These are phyloP conservation scores for Heteronetta atricapilla DNA, from an alignment of 2,113 vertebrate species.

Conservation along the genomic window DNA sequence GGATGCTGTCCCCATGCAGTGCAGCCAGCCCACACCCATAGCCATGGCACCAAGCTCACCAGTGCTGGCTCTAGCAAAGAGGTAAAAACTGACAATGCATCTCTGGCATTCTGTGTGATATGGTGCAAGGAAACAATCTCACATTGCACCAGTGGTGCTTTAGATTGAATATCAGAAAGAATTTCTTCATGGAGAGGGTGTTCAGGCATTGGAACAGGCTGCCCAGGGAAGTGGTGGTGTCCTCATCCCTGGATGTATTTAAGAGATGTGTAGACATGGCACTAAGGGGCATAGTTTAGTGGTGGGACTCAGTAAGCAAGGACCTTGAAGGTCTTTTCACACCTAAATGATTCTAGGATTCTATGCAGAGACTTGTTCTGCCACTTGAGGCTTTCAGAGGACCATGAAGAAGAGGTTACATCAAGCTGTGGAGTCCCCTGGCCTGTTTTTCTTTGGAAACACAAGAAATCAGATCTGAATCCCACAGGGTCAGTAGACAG, in stretches of 20 bases:
- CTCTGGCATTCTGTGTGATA: background rate
- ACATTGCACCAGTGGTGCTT: too few species aligned
- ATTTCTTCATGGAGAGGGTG: too few species aligned
- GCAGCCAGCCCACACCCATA: background rate
- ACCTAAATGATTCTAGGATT: too few species aligned
- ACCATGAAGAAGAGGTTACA: background rate
- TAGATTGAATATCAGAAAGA: too few species aligned
- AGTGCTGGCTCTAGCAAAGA: background rate
- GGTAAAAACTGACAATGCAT: accelerated
- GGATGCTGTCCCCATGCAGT: background rate
- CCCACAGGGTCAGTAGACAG: background rate
- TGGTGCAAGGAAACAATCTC: too few species aligned
- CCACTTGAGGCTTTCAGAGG: background rate
- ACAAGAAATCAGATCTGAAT: background rate
- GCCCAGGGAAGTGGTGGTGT: too few species aligned
- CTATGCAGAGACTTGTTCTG: background rate
- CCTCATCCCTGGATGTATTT: too few species aligned
- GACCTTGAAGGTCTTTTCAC: too few species aligned
- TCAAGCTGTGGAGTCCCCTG: background rate
- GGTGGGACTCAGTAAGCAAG: too few species aligned
- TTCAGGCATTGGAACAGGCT: too few species aligned
- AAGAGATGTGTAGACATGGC: too few species aligned
- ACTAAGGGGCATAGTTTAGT: too few species aligned
- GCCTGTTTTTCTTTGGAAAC: background rate
- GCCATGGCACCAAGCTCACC: background rate